Evolutionary conservation across 2,113 vertebrate genomes (phyloP), one percentile per base, ranked within the genome.

Genomic region (Larimichthys crocea): DNA sequence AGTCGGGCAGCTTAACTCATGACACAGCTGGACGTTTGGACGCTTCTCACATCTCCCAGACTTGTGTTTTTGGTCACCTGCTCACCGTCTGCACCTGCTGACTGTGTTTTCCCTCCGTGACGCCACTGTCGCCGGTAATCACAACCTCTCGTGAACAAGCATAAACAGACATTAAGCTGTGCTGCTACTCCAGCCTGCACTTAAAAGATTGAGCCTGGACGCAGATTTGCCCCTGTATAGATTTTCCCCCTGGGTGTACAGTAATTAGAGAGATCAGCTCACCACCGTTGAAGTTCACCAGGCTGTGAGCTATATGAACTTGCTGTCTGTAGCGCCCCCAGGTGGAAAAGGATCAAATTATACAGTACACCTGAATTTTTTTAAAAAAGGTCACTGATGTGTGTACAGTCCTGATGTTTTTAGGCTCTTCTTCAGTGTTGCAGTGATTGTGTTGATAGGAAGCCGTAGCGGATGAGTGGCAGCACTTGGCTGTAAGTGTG

Each of bases 121-220:
- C 81, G 88, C 88, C 86, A 68, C 74, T 6, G 72, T 72, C 83
- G 14, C 57, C 75, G 26, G 59, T 92, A 91, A 92, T 92, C 85
- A 90, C 17, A 88, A 72, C 79, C 81, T 88, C 68, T 49, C 2
- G 61, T 31, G 53, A 67, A 22, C 60, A 9, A 69, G 55, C 72
- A 12, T 91, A 92, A 92, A 92, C 91, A 91, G 48, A 67, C 85
- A 89, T 90, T 91, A 90, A 72, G 15, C 59, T 78, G 35, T 15
- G 31, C 78, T 56, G 70, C 80, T 26, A 1, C 89, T 89, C 75
- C 81, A 89, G 81, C 46, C 74, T 90, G 85, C 88, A 93, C 72
- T 92, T 92, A 91, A 77, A 77, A 90, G 92, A 84, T 91, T 53
- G 55, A 82, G 76, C 74, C 65, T 86, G 86, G 86, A 86, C 83